Evolutionary conservation across 2,113 vertebrate genomes (phyloP).

Genomic region (Typhlomys cinereus): DNA sequence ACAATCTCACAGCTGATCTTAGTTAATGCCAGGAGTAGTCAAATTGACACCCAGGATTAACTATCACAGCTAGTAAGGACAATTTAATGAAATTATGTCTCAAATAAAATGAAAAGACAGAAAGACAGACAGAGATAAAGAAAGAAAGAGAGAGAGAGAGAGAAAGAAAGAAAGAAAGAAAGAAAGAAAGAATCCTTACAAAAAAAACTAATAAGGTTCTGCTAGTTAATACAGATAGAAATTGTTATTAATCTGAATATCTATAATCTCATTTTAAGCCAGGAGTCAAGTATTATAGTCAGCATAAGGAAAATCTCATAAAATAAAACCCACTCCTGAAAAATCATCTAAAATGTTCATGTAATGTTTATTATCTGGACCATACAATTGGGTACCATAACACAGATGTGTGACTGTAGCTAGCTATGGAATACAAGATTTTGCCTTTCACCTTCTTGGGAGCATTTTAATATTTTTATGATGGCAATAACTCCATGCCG

Average conservation of each 20-base stretch:
- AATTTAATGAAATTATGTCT: too few relatives aligned
- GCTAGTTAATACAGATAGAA: not conserved
- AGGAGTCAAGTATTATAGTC: not conserved
- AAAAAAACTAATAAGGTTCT: too few relatives aligned
- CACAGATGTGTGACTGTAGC: not conserved
- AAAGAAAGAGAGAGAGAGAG: too few relatives aligned
- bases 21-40: too few relatives aligned
- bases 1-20: too few relatives aligned
- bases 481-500: not conserved
- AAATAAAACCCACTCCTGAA: conserved; percentile 31
- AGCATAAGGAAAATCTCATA: conserved; percentile 16
- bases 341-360: conserved; percentile 23
- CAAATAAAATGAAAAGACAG: too few relatives aligned
- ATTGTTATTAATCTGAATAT: not conserved
- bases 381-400: not conserved
- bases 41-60: too few relatives aligned
- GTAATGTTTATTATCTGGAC: not conserved
- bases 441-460: conserved; percentile 9
- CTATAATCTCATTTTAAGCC: conserved; percentile 23
- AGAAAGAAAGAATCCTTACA: too few relatives aligned
- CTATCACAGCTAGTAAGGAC: too few relatives aligned
- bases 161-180: too few relatives aligned
- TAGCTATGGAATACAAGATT: not conserved
- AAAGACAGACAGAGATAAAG: not conserved
- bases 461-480: not conserved